phyloP scores from a whole-genome alignment of 35 echinoderm and acorn worm genomes.

The Anneissia japonica region DNA sequence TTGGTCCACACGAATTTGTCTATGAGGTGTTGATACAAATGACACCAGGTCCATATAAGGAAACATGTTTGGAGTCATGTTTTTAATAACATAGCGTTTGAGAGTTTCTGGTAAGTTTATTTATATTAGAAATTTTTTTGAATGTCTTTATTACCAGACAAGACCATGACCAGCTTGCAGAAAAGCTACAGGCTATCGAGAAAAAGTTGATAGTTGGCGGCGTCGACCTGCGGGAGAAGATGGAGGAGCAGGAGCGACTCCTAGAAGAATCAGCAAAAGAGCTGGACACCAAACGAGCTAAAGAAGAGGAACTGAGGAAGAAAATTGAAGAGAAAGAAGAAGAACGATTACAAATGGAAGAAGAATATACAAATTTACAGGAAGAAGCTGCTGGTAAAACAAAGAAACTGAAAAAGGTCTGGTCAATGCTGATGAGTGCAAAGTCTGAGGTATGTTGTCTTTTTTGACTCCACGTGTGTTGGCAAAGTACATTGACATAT shows the following conservation, averaged over 20 bases:
- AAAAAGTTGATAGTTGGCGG: conserved; percentile 93
- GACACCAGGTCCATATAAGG: neutral
- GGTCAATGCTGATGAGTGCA: conserved; percentile 94
- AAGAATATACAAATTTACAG: conserved; percentile 86
- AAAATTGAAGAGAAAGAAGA: conserved; percentile 86
- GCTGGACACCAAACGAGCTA: conserved; percentile 52
- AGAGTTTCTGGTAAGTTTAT: neutral
- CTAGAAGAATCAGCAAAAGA: conserved; percentile 88
- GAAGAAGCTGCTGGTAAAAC: conserved; percentile 96
- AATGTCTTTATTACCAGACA: conserved; percentile 49
- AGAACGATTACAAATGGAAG: conserved; percentile 89
- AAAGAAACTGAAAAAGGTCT: conserved; percentile 96
- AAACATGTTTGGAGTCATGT: neutral
- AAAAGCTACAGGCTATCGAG: conserved; percentile 87
- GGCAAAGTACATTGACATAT: too few relatives aligned
- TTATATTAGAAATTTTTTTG: too few relatives aligned
- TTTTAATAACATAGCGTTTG: neutral
- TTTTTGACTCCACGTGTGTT: too few relatives aligned
- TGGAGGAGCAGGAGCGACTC: conserved; percentile 71
- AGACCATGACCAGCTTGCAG: conserved; percentile 75
- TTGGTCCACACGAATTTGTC: too few relatives aligned
- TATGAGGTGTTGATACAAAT: too few relatives aligned
- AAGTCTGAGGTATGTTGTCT: conserved; percentile 75
- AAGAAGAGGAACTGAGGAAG: conserved; percentile 76
- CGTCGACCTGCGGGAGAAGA: conserved; percentile 78